Evolutionary conservation across 1,140 invertebrate genomes (phyloP).

Genomic region (Nomia melanderi): DNA sequence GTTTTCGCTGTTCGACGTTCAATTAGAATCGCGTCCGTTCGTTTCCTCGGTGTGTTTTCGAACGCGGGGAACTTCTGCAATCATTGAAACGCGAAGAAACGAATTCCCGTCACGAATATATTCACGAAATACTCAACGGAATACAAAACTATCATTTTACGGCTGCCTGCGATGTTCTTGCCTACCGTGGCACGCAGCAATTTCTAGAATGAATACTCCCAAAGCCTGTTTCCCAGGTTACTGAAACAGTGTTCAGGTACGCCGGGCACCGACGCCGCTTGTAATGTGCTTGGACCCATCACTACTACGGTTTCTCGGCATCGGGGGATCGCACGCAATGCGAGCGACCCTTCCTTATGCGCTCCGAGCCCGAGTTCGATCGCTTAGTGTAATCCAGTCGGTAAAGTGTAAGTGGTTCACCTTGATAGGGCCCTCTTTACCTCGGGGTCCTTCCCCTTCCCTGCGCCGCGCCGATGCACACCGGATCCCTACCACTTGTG

Average conservation of each 20-base stretch:
- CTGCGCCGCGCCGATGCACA: not conserved
- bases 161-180: too few species aligned
- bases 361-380: slow-evolving; percentile 65
- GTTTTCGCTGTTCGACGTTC: too few species aligned
- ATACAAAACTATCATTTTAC: too few species aligned
- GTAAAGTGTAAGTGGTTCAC: slow-evolving; percentile 79
- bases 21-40: too few species aligned
- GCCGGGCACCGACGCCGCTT: not conserved
- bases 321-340: slow-evolving; percentile 58
- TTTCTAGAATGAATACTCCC: not conserved
- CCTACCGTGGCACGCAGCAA: not conserved
- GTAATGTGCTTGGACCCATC: not conserved
- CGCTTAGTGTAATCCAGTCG: slow-evolving; percentile 79
- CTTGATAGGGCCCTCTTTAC: slow-evolving; percentile 74
- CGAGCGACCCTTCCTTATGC: slow-evolving; percentile 44
- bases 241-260: not conserved
- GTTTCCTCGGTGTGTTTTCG: too few species aligned
- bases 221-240: not conserved
- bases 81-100: too few species aligned
- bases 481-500: slow-evolving; percentile 10
- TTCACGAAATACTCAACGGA: too few species aligned
- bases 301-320: slow-evolving; percentile 50
- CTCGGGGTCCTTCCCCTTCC: slow-evolving; percentile 43
- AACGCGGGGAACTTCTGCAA: too few species aligned
- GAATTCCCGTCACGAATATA: too few species aligned